Percentiles rank a stretch among this genome's conserved stretches.
Evolutionary conservation across 2,888 invertebrate genomes (phyloP).

Genomic region (Archips crataeganus): DNA sequence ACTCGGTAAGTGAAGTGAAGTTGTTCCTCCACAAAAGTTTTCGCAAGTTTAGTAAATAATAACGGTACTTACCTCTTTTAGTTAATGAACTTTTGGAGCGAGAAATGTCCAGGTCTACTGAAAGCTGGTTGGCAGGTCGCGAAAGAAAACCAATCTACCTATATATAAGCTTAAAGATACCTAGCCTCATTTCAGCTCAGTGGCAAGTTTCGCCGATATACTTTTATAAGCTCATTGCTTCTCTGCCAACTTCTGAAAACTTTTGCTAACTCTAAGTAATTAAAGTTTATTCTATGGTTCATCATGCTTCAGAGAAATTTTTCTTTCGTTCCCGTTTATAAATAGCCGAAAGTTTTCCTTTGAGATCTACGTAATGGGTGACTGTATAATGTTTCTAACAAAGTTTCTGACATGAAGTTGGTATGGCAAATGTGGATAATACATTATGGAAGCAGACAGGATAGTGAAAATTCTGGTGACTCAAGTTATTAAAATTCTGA

Average conservation of each 20-base stretch:
- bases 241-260: slow-evolving; percentile 45
- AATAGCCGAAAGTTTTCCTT: slow-evolving; percentile 39
- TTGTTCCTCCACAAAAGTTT: slow-evolving; percentile 29
- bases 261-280: slow-evolving; percentile 45
- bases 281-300: slow-evolving; percentile 46
- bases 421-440: not conserved
- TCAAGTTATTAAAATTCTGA: not conserved
- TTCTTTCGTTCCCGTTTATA: slow-evolving; percentile 38
- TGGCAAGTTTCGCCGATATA: slow-evolving; percentile 45
- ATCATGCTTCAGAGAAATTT: slow-evolving; percentile 43
- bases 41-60: slow-evolving; percentile 39
- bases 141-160: not conserved
- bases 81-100: slow-evolving; percentile 39
- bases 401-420: not conserved
- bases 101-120: slow-evolving; percentile 34
- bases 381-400: slow-evolving; percentile 12
- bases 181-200: slow-evolving; percentile 36
- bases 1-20: slow-evolving; percentile 40
- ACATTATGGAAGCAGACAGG: not conserved
- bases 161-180: slow-evolving; percentile 29
- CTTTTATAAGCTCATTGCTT: slow-evolving; percentile 48
- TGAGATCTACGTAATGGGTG: slow-evolving; percentile 25
- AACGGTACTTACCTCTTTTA: slow-evolving; percentile 14
- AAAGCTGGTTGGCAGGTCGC: not conserved
- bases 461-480: not conserved